These are phyloP conservation scores for Enchytraeus crypticus DNA, from an alignment of 2,888 invertebrate species.

Conservation along the genomic window DNA sequence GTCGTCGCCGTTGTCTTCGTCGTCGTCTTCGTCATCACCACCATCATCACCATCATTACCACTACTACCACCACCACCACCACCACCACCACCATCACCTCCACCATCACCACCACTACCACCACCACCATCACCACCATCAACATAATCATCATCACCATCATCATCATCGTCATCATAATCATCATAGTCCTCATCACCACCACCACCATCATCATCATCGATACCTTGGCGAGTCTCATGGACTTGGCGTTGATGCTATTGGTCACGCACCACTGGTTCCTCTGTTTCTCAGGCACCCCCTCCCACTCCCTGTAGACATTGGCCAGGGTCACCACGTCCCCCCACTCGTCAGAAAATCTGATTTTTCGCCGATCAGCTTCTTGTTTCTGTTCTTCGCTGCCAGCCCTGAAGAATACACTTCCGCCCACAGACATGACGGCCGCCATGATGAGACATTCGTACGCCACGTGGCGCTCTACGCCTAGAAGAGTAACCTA, in stretches of 20 bases:
- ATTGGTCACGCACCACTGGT: conserved; percentile 31
- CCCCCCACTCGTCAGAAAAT: conserved; percentile 38
- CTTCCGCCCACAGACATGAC: conserved; percentile 34
- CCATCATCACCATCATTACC: no score
- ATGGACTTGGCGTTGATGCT: conserved; percentile 43
- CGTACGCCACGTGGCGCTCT: conserved; percentile 30
- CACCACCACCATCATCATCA: no score
- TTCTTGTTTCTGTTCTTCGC: conserved; percentile 32
- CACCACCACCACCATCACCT: no score
- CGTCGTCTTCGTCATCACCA: no score
- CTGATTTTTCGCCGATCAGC: conserved; percentile 33
- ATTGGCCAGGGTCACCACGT: conserved; percentile 35
- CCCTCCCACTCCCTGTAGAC: conserved; percentile 36
- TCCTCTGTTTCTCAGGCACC: conserved; percentile 11
- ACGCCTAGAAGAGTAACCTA: conserved; percentile 30
- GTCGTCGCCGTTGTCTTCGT: no score
- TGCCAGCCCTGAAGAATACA: conserved; percentile 37
- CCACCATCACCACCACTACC: no score
- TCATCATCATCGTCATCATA: no score
- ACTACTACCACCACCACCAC: no score
- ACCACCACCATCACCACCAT: no score
- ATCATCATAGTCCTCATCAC: no score
- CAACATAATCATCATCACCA: no score
- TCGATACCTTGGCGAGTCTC: conserved; percentile 31
- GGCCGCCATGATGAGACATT: conserved; percentile 38